Base-by-base conservation (phyloP, 2,113 vertebrate species). In the Protobothrops flavoviridis region DNA sequence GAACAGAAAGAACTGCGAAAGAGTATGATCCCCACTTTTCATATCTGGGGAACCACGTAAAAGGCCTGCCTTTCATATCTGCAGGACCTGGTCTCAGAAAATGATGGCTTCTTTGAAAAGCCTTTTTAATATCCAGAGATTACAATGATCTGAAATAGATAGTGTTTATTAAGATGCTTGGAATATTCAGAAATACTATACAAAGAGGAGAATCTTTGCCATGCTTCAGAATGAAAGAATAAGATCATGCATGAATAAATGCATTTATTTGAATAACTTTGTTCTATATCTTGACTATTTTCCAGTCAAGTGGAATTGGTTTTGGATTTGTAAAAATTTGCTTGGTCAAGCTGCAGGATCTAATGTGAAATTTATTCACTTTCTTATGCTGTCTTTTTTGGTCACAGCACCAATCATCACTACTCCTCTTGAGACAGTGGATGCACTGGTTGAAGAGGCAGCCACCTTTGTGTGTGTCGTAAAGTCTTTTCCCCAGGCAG, bases 401-500 rank as follows among this genome's bases (percentile, higher is more conserved):
- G 88, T 23, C 23, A 11, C 29, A 99, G 99, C 98, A 61, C 99
- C 99, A 57, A 97, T 98, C 29, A 99, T 99, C 96, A 98, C 98
- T 92, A 99, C 98, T 48, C 97, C 98, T 85, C 97, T 99, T 59
- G 99, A 99, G 97, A 99, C 99, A 0, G 97, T 99, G 92, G 99
- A 99, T 45, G 97, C 98, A 0, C 95, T 99, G 29, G 97, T 99
- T 90, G 99, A 99, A 97, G 99, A 99, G 0, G 98, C 99, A 0
- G 98, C 99, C 57, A 99, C 99, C 48, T 99, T 99, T 95, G 98
- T 99, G 96, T 99, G 99, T 91, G 99, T 98, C 1, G 99, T 99
- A 94, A 98, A 99, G 94, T 99, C 99, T 0, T 97, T 98, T 10
- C 99, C 99, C 2, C 96, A 98, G 53, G 97, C 99, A 0, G 98